Conservation (phyloP, 2,888 invertebrate species). For the Torymus aiolomorphi region DNA sequence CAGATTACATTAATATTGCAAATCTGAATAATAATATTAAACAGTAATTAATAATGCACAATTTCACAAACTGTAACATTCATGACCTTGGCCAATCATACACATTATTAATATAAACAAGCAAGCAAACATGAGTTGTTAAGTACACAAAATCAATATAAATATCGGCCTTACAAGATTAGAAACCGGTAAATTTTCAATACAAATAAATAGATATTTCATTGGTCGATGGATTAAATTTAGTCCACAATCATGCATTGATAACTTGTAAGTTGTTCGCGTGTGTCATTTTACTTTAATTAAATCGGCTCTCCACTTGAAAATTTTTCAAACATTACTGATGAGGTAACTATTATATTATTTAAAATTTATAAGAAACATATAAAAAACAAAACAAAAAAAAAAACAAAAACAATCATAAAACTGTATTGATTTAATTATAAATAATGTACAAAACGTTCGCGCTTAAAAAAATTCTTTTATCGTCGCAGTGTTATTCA, state of each 20-base stretch:
- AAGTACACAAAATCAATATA: conserved; percentile 18
- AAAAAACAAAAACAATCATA: background rate
- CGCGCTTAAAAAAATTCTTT: conserved; percentile 9
- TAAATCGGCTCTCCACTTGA: too few relatives aligned
- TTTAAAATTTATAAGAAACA: background rate
- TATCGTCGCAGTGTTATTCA: conserved; percentile 28
- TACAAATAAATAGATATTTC: background rate
- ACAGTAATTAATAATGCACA: background rate
- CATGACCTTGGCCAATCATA: conserved; percentile 24
- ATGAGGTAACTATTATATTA: too few relatives aligned
- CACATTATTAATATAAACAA: conserved; percentile 39
- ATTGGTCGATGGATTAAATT: conserved; percentile 34
- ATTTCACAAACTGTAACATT: background rate
- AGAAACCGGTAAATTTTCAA: conserved; percentile 16
- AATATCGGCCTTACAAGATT: conserved; percentile 8
- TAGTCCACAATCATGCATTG: conserved; percentile 40
- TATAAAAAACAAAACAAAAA: conserved; percentile 1
- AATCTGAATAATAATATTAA: background rate
- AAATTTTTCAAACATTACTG: too few relatives aligned
- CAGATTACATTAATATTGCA: background rate
- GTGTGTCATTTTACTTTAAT: too few relatives aligned
- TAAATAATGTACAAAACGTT: conserved; percentile 21
- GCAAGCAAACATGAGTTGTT: conserved; percentile 50
- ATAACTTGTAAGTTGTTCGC: background rate
- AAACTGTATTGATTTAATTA: conserved; percentile 6